Percentiles rank a stretch among this genome's conserved stretches.
Conservation (phyloP, 92 coral and sea anemone species). For the Zoanthus solanderi region DNA sequence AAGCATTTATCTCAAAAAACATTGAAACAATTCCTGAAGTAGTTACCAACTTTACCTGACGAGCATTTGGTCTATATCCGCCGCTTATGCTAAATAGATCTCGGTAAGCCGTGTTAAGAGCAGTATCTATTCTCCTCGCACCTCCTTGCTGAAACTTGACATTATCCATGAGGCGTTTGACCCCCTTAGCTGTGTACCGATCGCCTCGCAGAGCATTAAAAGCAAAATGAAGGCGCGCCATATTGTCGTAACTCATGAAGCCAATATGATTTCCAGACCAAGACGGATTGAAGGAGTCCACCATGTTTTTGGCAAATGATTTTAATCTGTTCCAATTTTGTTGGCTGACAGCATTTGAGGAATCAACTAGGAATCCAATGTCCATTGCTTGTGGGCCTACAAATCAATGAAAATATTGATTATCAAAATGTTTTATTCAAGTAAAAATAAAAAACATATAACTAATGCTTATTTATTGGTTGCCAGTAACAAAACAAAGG, state of each 20-base stretch:
- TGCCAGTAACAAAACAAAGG: too few relatives aligned
- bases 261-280: constrained; percentile 72
- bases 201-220: constrained; percentile 62
- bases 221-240: constrained; percentile 53
- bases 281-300: constrained; percentile 73
- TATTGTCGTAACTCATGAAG: neutral
- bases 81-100: constrained; percentile 53
- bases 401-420: too few relatives aligned
- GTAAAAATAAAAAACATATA: too few relatives aligned
- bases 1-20: too few relatives aligned
- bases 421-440: too few relatives aligned
- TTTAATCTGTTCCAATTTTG: constrained; percentile 72
- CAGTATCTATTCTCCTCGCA: constrained; percentile 72
- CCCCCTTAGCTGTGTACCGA: constrained; percentile 42
- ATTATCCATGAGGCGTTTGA: constrained; percentile 57
- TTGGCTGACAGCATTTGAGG: constrained; percentile 61
- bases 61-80: constrained; percentile 65
- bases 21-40: too few relatives aligned
- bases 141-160: constrained; percentile 50
- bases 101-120: constrained; percentile 49
- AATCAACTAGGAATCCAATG: constrained; percentile 82
- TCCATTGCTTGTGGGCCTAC: constrained; percentile 60
- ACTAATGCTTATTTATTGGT: too few relatives aligned
- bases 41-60: constrained; percentile 20
- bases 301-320: constrained; percentile 61